Percentiles rank a stretch among this genome's conserved stretches.
phyloP scores from a whole-genome alignment of 2,113 vertebrate species.

The Salvator merianae region DNA sequence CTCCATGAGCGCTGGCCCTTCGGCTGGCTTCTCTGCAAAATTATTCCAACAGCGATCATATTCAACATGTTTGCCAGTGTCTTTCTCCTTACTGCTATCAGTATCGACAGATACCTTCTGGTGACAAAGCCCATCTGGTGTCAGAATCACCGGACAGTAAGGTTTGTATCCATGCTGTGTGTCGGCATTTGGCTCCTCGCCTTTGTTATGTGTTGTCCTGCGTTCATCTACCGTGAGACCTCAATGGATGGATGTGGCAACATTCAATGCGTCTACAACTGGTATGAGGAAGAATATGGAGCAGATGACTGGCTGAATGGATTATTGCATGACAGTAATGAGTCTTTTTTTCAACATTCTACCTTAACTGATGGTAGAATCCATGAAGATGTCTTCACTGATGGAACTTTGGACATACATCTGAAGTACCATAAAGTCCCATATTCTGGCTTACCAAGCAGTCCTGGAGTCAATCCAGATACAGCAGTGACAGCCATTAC shows the following conservation, averaged over 20 bases:
- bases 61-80: constrained; percentile 86
- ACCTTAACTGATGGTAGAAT: background rate
- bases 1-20: constrained; percentile 76
- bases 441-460: constrained; percentile 2
- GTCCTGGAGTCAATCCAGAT: background rate
- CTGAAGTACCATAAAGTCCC: constrained; percentile 10
- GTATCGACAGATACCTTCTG: constrained; percentile 78
- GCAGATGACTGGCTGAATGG: accelerated
- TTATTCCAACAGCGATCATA: constrained; percentile 73
- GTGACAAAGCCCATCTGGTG: constrained; percentile 82
- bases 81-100: constrained; percentile 77
- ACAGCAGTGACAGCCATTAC: background rate
- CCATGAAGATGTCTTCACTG: background rate
- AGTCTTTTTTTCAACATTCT: background rate
- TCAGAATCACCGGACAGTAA: constrained; percentile 77
- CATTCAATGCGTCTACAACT: constrained; percentile 46
- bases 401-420: background rate
- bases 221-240: constrained; percentile 70
- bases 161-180: constrained; percentile 43
- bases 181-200: constrained; percentile 73
- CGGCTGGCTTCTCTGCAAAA: constrained; percentile 77
- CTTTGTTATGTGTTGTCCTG: constrained; percentile 72
- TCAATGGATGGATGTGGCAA: background rate
- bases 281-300: background rate
- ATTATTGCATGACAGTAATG: background rate